Base-by-base conservation (phyloP, 2,888 invertebrate species). In the Apamea epomidion region DNA sequence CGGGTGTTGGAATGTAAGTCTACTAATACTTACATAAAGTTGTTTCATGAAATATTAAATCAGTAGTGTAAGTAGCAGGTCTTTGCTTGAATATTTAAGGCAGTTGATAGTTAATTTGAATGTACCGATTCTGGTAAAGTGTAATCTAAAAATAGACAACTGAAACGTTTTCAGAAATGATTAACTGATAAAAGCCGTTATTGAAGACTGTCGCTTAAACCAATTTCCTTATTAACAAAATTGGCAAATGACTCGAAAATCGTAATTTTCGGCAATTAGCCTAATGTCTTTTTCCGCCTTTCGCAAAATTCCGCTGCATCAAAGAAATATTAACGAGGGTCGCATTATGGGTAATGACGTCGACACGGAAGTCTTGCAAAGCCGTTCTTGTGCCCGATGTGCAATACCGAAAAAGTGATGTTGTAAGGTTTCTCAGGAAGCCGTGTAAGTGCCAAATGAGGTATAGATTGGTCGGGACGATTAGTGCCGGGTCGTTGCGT, bases 371-470 rank as follows among this genome's bases (percentile, higher is more conserved):
- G 80, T 90, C 74, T 71, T 65, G 51, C 25, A 83, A 84, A 85
- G 75, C 86, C 16, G 69, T 73, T 78, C 78, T 74, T 70, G 76
- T 81, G 14, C 76, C 29, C 64, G 67, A 74, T 80, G 89, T 89
- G 87, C 82, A 84, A 82, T 82, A 82, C 90, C 89, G 86, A 90
- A 92, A 91, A 88, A 89, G 74, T 77, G 72, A 48, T 58, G 71
- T 87, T 83, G 74, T 89, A 89, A 45, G 93, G 92, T 84, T 93
- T 93, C 93, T 21, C 42, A 58, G 12, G 93, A 93, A 93, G 91
- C 92, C 92, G 16, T 67, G 84, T 78, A 85, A 91, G 83, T 87
- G 79, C 72, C 83, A 82, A 84, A 91, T 90, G 88, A 84, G 82
- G 90, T 90, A 90, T 91, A 90, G 90, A 91, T 92, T 90, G 91